Evolutionary conservation across 2,888 invertebrate genomes (phyloP).

Genomic region (Adelognathus sp.): DNA sequence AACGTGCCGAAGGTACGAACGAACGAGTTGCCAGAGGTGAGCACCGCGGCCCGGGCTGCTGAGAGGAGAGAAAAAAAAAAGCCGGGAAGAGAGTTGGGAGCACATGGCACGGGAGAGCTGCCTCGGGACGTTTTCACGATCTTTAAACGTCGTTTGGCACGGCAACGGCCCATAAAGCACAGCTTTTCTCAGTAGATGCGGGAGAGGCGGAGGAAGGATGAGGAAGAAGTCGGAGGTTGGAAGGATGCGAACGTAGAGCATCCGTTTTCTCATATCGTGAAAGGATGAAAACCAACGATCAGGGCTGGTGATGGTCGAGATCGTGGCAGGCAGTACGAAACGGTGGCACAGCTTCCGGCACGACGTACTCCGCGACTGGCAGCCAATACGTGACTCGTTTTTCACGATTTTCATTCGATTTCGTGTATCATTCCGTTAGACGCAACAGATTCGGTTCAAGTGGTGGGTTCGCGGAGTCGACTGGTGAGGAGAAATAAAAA

Average conservation of each 20-base stretch:
- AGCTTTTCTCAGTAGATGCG: conserved; percentile 45
- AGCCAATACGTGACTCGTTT: conserved; percentile 3
- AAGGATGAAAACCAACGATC: conserved; percentile 58
- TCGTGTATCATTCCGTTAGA: conserved; percentile 21
- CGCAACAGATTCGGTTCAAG: background rate
- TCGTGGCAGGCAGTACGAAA: conserved; percentile 20
- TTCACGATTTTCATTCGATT: conserved; percentile 33
- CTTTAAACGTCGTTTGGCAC: conserved; percentile 73
- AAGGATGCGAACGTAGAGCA: conserved; percentile 38
- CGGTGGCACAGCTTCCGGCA: conserved; percentile 35
- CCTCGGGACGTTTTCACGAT: conserved; percentile 68
- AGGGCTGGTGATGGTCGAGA: conserved; percentile 28
- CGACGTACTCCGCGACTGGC: background rate
- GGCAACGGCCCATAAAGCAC: conserved; percentile 70
- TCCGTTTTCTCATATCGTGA: conserved; percentile 60
- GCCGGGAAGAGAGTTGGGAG: background rate
- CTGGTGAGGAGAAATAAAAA: too few relatives aligned
- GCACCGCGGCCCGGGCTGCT: background rate
- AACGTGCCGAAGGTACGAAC: conserved; percentile 37
- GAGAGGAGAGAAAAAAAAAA: background rate
- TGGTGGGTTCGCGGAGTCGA: background rate
- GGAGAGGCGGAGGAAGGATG: background rate
- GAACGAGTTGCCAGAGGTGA: background rate
- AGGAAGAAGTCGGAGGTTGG: background rate
- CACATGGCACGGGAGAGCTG: conserved; percentile 18